phyloP scores from a whole-genome alignment of 37 sponge, comb jelly and placozoan genomes.

The Spongilla lacustris region DNA sequence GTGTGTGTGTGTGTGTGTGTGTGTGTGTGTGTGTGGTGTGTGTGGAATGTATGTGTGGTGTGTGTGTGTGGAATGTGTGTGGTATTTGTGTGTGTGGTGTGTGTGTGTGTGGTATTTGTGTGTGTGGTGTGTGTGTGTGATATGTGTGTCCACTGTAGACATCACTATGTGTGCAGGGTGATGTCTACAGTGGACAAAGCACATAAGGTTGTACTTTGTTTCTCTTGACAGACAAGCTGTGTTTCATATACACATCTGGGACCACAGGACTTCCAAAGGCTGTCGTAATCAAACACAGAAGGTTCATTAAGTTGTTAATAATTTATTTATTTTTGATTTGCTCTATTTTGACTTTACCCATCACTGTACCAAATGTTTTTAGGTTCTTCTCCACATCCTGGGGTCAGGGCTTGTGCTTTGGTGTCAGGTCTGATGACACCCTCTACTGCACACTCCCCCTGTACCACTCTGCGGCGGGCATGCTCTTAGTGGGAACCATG shows the following conservation, averaged over 20 bases:
- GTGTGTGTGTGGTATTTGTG: no score
- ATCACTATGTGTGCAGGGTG: no score
- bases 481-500: conserved; percentile 68
- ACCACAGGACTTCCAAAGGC: conserved; percentile 92
- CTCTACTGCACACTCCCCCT: conserved; percentile 77
- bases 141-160: no score
- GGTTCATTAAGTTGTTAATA: no score
- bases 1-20: no score
- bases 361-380: background rate
- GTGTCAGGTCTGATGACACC: conserved; percentile 44
- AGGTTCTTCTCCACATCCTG: conserved; percentile 8
- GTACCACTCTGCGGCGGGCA: conserved; percentile 81
- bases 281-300: conserved; percentile 13
- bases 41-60: no score
- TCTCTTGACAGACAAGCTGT: conserved; percentile 33
- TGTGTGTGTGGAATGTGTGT: no score
- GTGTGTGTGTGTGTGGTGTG: no score
- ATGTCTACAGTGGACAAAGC: no score
- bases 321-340: no score
- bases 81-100: no score
- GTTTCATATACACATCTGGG: conserved; percentile 88
- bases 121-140: no score
- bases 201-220: background rate
- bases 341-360: background rate
- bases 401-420: conserved; percentile 14